These are phyloP conservation scores for Hylyphantes graminicola DNA, from an alignment of 1,140 invertebrate genomes.

Conservation along the genomic window DNA sequence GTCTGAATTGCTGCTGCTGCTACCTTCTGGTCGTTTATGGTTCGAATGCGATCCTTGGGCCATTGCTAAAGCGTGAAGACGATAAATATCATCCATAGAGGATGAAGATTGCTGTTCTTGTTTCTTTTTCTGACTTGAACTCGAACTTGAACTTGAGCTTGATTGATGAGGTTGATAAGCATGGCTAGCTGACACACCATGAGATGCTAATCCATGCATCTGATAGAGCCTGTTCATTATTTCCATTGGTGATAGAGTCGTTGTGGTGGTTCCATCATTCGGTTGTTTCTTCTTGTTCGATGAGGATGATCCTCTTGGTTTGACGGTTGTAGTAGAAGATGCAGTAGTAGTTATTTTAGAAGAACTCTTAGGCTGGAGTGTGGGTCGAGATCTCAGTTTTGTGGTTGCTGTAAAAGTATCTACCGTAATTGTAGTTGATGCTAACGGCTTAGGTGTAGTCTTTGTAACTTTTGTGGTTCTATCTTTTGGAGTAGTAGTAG, in stretches of 20 bases:
- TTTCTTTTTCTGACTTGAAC: conserved; percentile 28
- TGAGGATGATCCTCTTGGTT: background rate
- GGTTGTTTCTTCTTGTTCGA: conserved; percentile 6
- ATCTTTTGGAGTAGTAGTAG: background rate
- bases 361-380: background rate
- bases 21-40: background rate
- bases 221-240: conserved; percentile 56
- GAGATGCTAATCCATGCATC: conserved; percentile 38
- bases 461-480: conserved; percentile 16
- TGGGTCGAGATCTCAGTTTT: conserved; percentile 6
- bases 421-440: conserved; percentile 12
- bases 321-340: conserved; percentile 4
- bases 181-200: conserved; percentile 1
- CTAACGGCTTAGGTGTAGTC: conserved; percentile 8
- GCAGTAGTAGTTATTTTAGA: conserved; percentile 41
- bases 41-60: conserved; percentile 27
- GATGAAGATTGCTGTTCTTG: background rate
- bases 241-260: conserved; percentile 40
- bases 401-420: background rate
- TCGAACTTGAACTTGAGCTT: background rate
- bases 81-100: conserved; percentile 56
- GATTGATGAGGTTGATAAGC: background rate
- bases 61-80: conserved; percentile 39
- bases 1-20: background rate
- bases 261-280: background rate